phyloP scores from a whole-genome alignment of 1,140 invertebrate genomes.

The Platyscapa corneri region DNA sequence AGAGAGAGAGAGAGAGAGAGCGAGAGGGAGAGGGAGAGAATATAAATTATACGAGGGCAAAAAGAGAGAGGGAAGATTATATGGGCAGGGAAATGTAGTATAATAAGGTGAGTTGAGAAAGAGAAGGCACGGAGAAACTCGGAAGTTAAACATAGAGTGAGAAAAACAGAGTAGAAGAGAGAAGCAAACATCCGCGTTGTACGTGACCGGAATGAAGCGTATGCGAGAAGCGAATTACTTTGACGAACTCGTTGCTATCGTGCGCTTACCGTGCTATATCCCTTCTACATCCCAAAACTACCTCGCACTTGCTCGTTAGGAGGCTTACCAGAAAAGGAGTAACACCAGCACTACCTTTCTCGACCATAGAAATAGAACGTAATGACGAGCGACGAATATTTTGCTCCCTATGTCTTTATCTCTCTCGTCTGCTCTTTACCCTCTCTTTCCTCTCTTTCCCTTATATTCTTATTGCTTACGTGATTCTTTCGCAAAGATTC shows the following conservation, averaged over 20 bases:
- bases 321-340: not conserved
- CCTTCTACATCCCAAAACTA: not conserved
- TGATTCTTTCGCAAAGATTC: too few relatives aligned
- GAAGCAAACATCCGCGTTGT: conserved; percentile 14
- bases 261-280: not conserved
- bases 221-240: conserved; percentile 48
- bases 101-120: not conserved
- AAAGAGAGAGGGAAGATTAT: not conserved
- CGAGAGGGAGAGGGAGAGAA: not conserved
- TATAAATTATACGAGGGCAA: too few relatives aligned
- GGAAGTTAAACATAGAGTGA: not conserved
- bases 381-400: conserved; percentile 31
- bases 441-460: too few relatives aligned
- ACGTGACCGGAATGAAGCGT: conserved; percentile 50
- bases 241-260: conserved; percentile 50
- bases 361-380: conserved; percentile 32
- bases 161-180: not conserved
- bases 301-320: conserved; percentile 21
- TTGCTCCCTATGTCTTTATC: not conserved
- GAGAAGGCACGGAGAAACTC: not conserved
- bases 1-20: not conserved
- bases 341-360: not conserved
- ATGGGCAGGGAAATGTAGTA: not conserved
- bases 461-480: too few relatives aligned
- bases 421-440: not conserved